Base-by-base conservation (phyloP, 1,140 invertebrate genomes). In the Ectropis grisescens region DNA sequence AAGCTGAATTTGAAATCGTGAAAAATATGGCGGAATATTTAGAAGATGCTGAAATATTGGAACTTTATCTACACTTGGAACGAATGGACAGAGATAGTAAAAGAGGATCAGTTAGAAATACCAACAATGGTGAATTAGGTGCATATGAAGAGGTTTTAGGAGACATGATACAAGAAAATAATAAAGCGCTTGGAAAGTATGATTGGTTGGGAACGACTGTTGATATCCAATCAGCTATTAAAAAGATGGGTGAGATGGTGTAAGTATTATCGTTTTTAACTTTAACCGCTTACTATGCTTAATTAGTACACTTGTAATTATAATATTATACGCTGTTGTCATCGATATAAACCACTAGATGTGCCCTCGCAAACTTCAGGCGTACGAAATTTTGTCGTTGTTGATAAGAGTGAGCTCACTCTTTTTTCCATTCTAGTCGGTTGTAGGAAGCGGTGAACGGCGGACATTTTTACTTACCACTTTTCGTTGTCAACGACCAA, bases 121-220 rank as follows among this genome's bases (percentile, higher is more conserved):
- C 5, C 9, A 24, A 19, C 12, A 26, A 12, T 15, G 27, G n/a
- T 16, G 27, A 39, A 11, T 13, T 55, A 5, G 26, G 37, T 12
- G 15, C 25, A 1, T 48, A 47, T 41, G 11, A 54, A 6, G 36
- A 33, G 9, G 51, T 49, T 1, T 16, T 62, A 13, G 39, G 33
- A 13, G 45, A 58, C 19, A 40, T 58, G 33, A 25, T 58, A 13
- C 7, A 37, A 4, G 22, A 11, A 6, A 29, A 54, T 8, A 44
- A 42, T 29, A 37, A 30, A n/a, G 33, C 43, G 0, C 38, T 69
- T 2, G 31, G 39, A 13, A 28, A 51, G 4, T 72, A 72, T 16
- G 47, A 62, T 22, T 72, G 70, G 70, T 33, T 72, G 7, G 33
- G 30, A 3, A 56, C 64, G 1, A 54, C 66, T 2, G 64, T 79